These are phyloP conservation scores for Pemphigus obesinymphae DNA, from an alignment of 1,140 invertebrate species.

Conservation along the genomic window DNA sequence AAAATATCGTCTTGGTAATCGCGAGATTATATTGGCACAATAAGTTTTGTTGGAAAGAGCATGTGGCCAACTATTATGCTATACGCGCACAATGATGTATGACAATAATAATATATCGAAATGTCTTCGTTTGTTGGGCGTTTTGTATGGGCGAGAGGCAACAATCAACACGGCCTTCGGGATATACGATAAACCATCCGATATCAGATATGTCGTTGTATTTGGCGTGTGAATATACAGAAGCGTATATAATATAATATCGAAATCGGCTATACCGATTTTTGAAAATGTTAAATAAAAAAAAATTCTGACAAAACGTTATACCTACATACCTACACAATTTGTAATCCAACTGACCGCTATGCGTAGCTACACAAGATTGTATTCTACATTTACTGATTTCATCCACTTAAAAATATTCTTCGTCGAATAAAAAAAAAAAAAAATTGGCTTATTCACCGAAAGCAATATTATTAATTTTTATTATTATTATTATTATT, in stretches of 20 bases:
- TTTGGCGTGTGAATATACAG: neutral
- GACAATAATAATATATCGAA: neutral
- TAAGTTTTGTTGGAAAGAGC: neutral
- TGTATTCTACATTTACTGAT: too few relatives aligned
- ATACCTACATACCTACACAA: too few relatives aligned
- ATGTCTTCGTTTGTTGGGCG: neutral
- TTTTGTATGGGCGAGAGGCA: too few relatives aligned
- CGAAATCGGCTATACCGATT: neutral
- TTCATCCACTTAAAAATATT: too few relatives aligned
- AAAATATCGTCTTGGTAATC: neutral
- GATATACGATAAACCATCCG: neutral
- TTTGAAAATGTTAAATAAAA: neutral
- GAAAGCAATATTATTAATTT: too few relatives aligned
- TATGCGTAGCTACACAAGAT: too few relatives aligned
- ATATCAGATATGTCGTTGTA: neutral
- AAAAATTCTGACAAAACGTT: neutral
- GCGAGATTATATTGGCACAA: neutral
- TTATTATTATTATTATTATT: too few relatives aligned
- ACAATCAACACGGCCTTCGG: neutral
- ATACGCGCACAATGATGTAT: neutral
- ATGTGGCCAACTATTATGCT: neutral
- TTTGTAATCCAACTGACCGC: too few relatives aligned
- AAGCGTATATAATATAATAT: neutral
- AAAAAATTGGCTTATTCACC: too few relatives aligned
- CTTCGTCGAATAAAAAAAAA: too few relatives aligned